Conservation (phyloP, 2,888 invertebrate species). For the Lottia scabra region DNA sequence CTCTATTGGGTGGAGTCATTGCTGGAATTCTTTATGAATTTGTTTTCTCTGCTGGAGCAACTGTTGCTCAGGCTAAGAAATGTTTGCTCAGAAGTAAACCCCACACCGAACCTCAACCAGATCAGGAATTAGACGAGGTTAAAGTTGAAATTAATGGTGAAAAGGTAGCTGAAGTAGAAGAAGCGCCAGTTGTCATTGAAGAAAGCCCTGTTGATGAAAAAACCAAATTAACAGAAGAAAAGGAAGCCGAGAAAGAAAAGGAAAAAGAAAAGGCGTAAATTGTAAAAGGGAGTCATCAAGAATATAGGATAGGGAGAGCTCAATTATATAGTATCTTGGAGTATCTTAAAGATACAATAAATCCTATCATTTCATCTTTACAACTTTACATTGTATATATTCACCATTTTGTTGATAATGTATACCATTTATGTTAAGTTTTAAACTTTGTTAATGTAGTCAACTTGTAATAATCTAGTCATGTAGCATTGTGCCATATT, state of each 20-base stretch:
- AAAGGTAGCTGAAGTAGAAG: slow-evolving; percentile 31
- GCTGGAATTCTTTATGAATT: slow-evolving; percentile 53
- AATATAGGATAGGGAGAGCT: no score
- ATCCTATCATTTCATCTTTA: no score
- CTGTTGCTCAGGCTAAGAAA: slow-evolving; percentile 42
- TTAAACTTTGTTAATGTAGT: no score
- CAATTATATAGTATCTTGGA: no score
- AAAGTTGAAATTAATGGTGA: slow-evolving; percentile 41
- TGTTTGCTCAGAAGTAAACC: slow-evolving; percentile 44
- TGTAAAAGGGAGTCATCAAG: neutral
- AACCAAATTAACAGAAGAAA: slow-evolving; percentile 30
- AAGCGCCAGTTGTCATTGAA: slow-evolving; percentile 24
- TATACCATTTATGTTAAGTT: no score
- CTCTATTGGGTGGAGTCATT: slow-evolving; percentile 44
- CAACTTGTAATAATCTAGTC: no score
- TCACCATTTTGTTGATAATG: no score
- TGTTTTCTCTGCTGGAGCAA: slow-evolving; percentile 50
- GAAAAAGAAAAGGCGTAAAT: neutral
- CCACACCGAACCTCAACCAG: slow-evolving; percentile 28
- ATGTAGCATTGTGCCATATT: no score
- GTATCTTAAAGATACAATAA: no score
- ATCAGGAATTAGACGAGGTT: slow-evolving; percentile 23
- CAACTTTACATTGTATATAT: no score
- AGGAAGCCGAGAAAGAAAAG: slow-evolving; percentile 35
- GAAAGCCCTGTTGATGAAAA: slow-evolving; percentile 40